Percentiles rank a stretch among this genome's conserved stretches.
Conservation (phyloP, 2,797 vertebrate species). For the Corythornis leucogaster region DNA sequence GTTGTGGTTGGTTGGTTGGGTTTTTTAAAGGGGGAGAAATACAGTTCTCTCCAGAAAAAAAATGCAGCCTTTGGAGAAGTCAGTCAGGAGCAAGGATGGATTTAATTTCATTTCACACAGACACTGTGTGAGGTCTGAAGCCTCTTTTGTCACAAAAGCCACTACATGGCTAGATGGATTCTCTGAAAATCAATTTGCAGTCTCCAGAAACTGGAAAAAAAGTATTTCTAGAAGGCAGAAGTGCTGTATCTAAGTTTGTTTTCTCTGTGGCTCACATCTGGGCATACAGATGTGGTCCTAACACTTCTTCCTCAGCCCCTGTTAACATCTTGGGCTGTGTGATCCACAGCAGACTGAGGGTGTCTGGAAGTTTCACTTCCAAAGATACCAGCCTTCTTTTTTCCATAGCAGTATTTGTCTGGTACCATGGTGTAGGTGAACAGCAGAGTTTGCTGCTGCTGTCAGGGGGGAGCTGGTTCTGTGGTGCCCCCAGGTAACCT, state of each 20-base stretch:
- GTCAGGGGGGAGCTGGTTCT: not conserved
- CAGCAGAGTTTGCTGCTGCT: not conserved
- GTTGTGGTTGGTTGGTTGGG: not conserved
- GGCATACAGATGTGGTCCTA: not conserved
- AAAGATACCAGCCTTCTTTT: not conserved
- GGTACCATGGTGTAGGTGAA: not conserved
- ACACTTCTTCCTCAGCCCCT: not conserved
- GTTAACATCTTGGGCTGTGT: not conserved
- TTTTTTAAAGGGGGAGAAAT: not conserved
- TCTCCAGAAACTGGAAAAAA: not conserved
- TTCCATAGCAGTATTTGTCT: not conserved
- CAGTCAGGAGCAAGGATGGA: not conserved
- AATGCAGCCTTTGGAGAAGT: not conserved
- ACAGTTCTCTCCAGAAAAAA: not conserved
- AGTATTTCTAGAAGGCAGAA: not conserved
- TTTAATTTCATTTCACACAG: not conserved
- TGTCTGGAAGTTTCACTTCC: not conserved
- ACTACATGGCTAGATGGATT: not conserved
- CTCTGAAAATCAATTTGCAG: not conserved
- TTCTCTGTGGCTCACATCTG: not conserved
- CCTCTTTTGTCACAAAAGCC: not conserved
- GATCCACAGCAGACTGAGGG: not conserved
- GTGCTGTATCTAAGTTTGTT: not conserved
- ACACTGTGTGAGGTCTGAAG: slow-evolving; percentile 15
- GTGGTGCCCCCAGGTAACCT: not conserved